Evolutionary conservation across 2,888 invertebrate species (phyloP).

Genomic region (Brenthis ino): DNA sequence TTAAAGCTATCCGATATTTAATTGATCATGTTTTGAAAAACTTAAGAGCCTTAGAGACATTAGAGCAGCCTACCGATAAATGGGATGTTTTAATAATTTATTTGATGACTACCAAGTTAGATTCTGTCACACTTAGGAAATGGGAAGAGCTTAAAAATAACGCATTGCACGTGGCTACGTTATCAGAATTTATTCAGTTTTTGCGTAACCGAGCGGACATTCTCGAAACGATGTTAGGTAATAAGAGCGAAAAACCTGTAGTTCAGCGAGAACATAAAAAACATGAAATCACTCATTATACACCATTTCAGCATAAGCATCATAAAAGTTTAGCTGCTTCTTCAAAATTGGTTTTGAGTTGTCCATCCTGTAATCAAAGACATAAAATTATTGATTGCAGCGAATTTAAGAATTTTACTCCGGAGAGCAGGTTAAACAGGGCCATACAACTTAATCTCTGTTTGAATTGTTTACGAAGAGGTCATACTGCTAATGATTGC

Average conservation of each 20-base stretch:
- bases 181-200: conserved; percentile 38
- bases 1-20: conserved; percentile 21
- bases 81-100: conserved; percentile 44
- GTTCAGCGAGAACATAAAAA: neutral
- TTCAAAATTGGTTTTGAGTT: conserved; percentile 22
- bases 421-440: neutral
- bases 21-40: conserved; percentile 39
- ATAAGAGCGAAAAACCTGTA: conserved; percentile 5
- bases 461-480: neutral
- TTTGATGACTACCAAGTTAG: conserved; percentile 39
- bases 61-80: conserved; percentile 38
- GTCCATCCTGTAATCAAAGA: neutral
- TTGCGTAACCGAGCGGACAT: conserved; percentile 40
- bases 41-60: conserved; percentile 33
- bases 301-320: too few relatives aligned
- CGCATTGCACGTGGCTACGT: conserved; percentile 11
- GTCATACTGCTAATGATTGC: neutral
- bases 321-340: too few relatives aligned
- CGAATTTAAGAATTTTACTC: neutral
- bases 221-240: conserved; percentile 38
- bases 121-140: conserved; percentile 38
- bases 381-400: neutral
- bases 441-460: neutral
- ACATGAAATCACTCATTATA: too few relatives aligned
- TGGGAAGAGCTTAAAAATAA: conserved; percentile 41